Evolutionary conservation across 2,113 vertebrate genomes (phyloP), one percentile per base, ranked within the genome.

Genomic region (Etheostoma cragini): DNA sequence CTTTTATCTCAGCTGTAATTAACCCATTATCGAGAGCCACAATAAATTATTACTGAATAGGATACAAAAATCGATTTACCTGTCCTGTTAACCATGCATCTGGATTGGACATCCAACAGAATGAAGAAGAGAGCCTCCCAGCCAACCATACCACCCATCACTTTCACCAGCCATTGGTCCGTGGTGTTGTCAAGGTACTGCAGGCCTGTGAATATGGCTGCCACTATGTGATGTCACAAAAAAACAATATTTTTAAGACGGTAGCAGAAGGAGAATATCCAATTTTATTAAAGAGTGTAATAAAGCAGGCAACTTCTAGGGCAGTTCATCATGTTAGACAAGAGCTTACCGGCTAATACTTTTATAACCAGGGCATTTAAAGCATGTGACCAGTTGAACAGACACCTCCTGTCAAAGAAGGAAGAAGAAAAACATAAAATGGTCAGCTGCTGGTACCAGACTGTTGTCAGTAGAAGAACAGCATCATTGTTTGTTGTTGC

Each of bases 141-240:
- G 66, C 81, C 93, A 54, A 94, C 63, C 66, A 94, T 95, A 10
- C 91, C 96, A 1, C 94, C 94, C 95, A 96, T 95, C 11, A 96
- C 93, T 65, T 94, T 94, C 24, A 80, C 19, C 72, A 95, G 58
- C 95, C 95, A 95, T n/a, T 49, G 61, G 77, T 67, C 78, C 0
- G 6, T 1, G 11, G 84, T 35, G 17, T 58, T 76, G 75, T 93
- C 94, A 70, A 95, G 78, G 42, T 91, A 17, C 7, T 66, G 8
- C 60, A 96, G 78, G 3, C 95, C 95, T 7, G 95, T 94, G 24
- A 96, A 95, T 72, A 96, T 94, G 58, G 94, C 91, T 0, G 76
- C 93, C 91, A 95, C 96, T 96, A 82, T 61, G 54, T 15, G 0
- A 54, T 8, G 22, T 38, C 22, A 80, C 15, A 82, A 1, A 70